phyloP scores from a whole-genome alignment of 2,113 vertebrate species.

The Tapirus terrestris region DNA sequence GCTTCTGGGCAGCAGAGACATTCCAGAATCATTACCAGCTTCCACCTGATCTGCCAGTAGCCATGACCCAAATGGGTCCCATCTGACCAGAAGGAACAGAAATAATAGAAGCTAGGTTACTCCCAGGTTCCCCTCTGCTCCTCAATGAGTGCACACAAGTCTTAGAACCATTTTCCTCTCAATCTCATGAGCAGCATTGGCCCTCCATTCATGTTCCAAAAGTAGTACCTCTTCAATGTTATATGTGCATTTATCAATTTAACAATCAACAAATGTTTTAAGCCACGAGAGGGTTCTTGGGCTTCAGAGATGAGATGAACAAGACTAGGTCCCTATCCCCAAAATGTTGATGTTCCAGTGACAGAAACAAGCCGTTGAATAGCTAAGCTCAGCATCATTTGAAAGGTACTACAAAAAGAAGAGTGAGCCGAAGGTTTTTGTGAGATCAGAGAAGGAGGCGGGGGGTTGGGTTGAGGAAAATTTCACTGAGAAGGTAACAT shows the following conservation, averaged over 20 bases:
- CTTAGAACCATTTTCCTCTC: not conserved
- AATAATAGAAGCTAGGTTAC: not conserved
- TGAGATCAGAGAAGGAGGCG: not conserved
- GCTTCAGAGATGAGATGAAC: not conserved
- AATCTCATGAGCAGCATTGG: not conserved
- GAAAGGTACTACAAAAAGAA: not conserved
- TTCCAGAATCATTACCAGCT: not conserved
- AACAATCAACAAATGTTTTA: not conserved
- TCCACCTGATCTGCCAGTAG: not conserved
- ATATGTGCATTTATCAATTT: not conserved
- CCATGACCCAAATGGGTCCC: not conserved
- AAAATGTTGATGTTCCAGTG: not conserved
- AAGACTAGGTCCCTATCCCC: not conserved
- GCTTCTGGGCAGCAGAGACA: not conserved
- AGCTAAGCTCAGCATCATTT: not conserved
- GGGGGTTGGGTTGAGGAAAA: not conserved
- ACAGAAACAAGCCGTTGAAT: not conserved
- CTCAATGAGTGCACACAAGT: not conserved
- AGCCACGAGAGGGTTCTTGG: not conserved
- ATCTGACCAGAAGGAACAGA: not conserved
- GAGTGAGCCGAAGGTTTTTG: not conserved
- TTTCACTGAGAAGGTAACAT: not conserved
- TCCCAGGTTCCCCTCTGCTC: not conserved
- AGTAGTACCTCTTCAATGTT: not conserved
- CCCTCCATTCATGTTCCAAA: not conserved